These are phyloP conservation scores for Tipula lateralis DNA, from an alignment of 2,888 invertebrate genomes.

Conservation along the genomic window DNA sequence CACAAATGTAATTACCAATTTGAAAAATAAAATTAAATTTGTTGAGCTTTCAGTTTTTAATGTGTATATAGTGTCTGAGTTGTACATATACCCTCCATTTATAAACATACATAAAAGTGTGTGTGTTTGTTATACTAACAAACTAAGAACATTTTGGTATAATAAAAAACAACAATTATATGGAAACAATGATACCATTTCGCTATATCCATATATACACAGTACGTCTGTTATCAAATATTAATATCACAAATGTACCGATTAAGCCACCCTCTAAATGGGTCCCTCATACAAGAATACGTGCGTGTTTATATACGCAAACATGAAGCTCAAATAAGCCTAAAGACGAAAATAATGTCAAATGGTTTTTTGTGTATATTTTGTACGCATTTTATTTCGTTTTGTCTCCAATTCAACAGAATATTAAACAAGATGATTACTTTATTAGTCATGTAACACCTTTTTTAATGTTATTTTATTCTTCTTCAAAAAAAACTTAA, in stretches of 20 bases:
- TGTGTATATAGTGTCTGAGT: too few relatives aligned
- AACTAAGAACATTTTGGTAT: background rate
- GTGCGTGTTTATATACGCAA: background rate
- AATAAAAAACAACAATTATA: background rate
- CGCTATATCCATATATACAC: background rate
- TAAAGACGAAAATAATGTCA: background rate
- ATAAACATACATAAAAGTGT: too few relatives aligned
- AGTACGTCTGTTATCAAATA: background rate
- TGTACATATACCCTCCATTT: background rate
- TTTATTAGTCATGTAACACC: conserved; percentile 29
- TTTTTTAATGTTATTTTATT: conserved; percentile 7
- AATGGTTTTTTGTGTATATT: conserved; percentile 4
- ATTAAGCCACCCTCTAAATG: background rate
- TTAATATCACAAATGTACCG: background rate
- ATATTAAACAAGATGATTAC: conserved; percentile 14
- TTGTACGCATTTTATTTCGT: background rate
- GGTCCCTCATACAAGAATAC: background rate
- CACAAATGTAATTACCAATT: background rate
- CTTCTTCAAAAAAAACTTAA: background rate
- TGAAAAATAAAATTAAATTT: background rate
- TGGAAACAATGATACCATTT: background rate
- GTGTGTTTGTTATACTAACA: background rate
- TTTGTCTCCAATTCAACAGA: conserved; percentile 14
- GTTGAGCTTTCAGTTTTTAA: background rate
- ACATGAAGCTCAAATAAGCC: conserved; percentile 9